phyloP scores from a whole-genome alignment of 1,140 invertebrate species.

The Megathymus violae region DNA sequence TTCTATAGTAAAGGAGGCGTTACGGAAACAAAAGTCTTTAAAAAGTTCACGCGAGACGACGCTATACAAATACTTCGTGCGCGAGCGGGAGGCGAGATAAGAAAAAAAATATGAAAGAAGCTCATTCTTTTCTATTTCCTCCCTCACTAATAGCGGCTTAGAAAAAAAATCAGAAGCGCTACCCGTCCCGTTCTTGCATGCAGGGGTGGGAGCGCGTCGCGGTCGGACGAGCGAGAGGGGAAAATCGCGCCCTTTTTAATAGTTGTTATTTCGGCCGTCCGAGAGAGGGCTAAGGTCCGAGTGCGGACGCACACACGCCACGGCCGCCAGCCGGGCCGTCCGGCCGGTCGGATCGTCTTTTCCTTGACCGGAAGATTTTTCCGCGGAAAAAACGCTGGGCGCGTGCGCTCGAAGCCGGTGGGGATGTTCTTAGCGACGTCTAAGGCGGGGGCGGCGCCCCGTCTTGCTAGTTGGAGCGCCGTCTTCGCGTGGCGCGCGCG shows the following conservation, averaged over 20 bases:
- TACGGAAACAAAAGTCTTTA: slow-evolving; percentile 73
- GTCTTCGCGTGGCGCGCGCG: slow-evolving; percentile 80
- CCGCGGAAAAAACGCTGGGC: slow-evolving; percentile 80
- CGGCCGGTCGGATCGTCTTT: slow-evolving; percentile 64
- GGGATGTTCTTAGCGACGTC: slow-evolving; percentile 80
- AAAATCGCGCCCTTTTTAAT: slow-evolving; percentile 74
- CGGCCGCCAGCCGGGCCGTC: not conserved
- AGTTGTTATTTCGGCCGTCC: slow-evolving; percentile 75
- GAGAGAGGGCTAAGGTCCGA: slow-evolving; percentile 57
- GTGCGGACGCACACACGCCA: slow-evolving; percentile 8
- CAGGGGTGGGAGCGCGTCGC: slow-evolving; percentile 58
- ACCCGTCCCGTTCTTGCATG: slow-evolving; percentile 69
- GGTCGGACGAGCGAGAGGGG: slow-evolving; percentile 74
- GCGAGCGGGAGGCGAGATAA: slow-evolving; percentile 71
- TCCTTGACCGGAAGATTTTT: slow-evolving; percentile 81
- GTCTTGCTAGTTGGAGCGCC: slow-evolving; percentile 81
- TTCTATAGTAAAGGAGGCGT: slow-evolving; percentile 77
- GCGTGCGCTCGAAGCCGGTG: slow-evolving; percentile 75
- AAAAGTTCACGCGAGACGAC: slow-evolving; percentile 61
- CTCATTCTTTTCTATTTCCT: slow-evolving; percentile 82
- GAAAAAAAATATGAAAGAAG: slow-evolving; percentile 81
- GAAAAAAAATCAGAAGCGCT: slow-evolving; percentile 74
- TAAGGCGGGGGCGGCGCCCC: slow-evolving; percentile 81
- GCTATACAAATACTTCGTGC: slow-evolving; percentile 45
- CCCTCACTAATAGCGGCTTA: slow-evolving; percentile 79